These are phyloP conservation scores for Brevimyrus niger DNA, from an alignment of 2,113 vertebrate genomes.

Conservation along the genomic window DNA sequence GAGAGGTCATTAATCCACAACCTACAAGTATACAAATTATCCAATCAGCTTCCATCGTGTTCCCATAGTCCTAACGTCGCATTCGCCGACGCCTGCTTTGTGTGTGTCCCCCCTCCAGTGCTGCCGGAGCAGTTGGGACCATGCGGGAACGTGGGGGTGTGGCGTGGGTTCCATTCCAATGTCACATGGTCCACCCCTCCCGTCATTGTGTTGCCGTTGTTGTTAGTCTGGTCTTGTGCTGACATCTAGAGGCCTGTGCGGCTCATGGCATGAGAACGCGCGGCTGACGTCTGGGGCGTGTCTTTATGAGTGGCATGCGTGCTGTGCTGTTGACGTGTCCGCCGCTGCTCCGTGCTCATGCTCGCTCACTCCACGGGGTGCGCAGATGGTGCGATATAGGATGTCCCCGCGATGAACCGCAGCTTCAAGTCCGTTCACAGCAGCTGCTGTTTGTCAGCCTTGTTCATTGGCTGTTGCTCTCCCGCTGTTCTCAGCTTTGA, in stretches of 20 bases:
- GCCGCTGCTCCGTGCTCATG: background rate
- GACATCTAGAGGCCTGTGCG: background rate
- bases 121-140: background rate
- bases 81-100: background rate
- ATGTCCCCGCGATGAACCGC: background rate
- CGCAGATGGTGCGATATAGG: background rate
- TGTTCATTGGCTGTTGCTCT: background rate
- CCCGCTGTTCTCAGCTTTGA: background rate
- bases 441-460: background rate
- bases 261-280: background rate
- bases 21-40: constrained; percentile 28
- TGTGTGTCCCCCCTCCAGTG: background rate
- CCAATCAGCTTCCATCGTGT: constrained; percentile 3
- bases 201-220: background rate
- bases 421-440: background rate
- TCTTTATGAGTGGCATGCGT: background rate
- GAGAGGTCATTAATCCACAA: constrained; percentile 21
- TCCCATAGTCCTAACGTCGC: constrained; percentile 10
- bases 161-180: background rate
- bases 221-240: background rate
- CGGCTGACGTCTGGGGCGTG: background rate
- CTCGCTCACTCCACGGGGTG: background rate
- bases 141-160: background rate
- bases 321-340: background rate
- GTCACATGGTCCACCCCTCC: background rate